Evolutionary conservation across 2,797 vertebrate species (phyloP).

Genomic region (Amphiprion clarkii): DNA sequence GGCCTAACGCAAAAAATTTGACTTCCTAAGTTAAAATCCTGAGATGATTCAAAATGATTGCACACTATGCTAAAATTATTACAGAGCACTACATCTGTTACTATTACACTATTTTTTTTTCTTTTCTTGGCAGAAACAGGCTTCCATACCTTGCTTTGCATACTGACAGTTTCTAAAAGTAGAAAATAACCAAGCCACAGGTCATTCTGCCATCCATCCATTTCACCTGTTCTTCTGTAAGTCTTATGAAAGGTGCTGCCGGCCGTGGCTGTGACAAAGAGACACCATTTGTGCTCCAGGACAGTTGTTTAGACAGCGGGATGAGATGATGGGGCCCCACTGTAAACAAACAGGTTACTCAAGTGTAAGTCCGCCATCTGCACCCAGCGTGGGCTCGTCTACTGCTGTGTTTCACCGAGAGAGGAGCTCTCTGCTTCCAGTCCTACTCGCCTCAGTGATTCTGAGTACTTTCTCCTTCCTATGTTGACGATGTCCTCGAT

Average conservation of each 20-base stretch:
- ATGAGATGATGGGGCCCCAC: constrained; percentile 31
- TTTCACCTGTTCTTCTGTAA: constrained; percentile 20
- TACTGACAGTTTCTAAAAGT: not conserved
- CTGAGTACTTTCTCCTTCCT: constrained; percentile 91
- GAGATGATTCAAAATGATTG: no score
- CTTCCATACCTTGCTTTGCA: not conserved
- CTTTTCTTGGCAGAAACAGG: not conserved
- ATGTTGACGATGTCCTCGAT: constrained; percentile 89
- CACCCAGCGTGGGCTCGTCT: constrained; percentile 46
- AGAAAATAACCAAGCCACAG: not conserved
- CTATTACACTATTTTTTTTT: not conserved
- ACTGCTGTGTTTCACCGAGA: constrained; percentile 61
- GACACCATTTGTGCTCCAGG: constrained; percentile 18
- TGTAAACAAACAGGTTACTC: constrained; percentile 59
- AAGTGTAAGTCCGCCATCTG: constrained; percentile 73
- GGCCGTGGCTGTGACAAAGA: constrained; percentile 20
- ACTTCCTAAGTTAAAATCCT: no score
- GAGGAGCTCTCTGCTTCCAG: constrained; percentile 81
- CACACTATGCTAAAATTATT: not conserved
- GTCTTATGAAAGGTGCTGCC: constrained; percentile 22
- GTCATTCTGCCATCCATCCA: constrained; percentile 8
- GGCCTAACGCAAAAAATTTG: no score
- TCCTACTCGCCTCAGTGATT: constrained; percentile 91
- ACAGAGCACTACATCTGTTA: not conserved
- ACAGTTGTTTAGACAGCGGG: constrained; percentile 58